Evolutionary conservation across 1,140 invertebrate species (phyloP).

Genomic region (Pseudobourletiella spinata): DNA sequence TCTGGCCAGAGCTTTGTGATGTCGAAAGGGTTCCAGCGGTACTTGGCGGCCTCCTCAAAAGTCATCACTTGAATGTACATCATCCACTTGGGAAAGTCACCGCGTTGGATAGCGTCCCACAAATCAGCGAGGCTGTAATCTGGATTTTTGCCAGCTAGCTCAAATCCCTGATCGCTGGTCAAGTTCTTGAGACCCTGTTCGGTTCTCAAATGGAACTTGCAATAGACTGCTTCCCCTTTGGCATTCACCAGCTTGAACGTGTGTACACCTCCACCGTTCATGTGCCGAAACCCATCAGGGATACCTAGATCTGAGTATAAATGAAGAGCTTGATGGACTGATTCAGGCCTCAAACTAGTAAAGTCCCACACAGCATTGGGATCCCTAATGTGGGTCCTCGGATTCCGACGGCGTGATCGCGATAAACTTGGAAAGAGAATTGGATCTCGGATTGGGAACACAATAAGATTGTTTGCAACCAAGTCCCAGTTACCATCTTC

Average conservation of each 20-base stretch:
- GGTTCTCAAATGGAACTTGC: constrained; percentile 54
- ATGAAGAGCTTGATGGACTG: constrained; percentile 47
- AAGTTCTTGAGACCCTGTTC: constrained; percentile 45
- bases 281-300: constrained; percentile 48
- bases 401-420: constrained; percentile 49
- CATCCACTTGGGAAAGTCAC: constrained; percentile 51
- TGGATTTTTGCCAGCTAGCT: constrained; percentile 47
- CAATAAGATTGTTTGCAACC: constrained; percentile 50
- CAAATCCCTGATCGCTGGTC: background rate
- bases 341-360: constrained; percentile 46
- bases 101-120: constrained; percentile 51
- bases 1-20: constrained; percentile 72
- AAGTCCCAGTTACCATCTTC: constrained; percentile 59
- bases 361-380: constrained; percentile 51
- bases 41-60: constrained; percentile 36
- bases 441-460: constrained; percentile 51
- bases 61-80: constrained; percentile 39
- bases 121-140: constrained; percentile 53
- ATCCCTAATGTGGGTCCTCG: constrained; percentile 54
- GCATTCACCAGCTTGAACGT: constrained; percentile 60
- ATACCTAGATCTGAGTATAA: constrained; percentile 49
- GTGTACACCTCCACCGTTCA: constrained; percentile 60
- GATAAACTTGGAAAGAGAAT: constrained; percentile 44
- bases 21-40: no score
- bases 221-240: constrained; percentile 49